Conservation (phyloP, 2,113 vertebrate genomes). For the Mugil cephalus region DNA sequence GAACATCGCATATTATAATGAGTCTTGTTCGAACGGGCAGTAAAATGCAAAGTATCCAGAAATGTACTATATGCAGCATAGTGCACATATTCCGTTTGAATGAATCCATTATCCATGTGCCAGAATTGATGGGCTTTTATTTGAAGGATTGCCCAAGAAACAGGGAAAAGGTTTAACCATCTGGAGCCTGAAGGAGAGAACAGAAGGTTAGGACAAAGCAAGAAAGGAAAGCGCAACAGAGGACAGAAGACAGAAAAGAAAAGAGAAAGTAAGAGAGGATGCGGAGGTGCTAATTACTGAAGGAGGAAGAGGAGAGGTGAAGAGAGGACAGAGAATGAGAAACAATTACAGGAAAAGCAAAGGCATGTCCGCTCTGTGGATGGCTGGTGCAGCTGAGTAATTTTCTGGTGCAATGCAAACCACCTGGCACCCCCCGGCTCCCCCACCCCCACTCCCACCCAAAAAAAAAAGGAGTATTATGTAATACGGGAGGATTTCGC, state of each 20-base stretch:
- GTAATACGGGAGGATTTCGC: constrained; percentile 40
- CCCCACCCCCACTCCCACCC: neutral
- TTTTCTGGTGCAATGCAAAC: constrained; percentile 54
- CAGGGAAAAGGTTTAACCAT: constrained; percentile 14
- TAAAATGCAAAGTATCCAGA: neutral
- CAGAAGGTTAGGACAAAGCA: constrained; percentile 23
- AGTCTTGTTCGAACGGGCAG: constrained; percentile 17
- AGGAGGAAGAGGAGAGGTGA: constrained; percentile 22
- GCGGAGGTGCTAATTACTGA: neutral
- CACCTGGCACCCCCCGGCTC: constrained; percentile 30
- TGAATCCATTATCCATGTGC: neutral
- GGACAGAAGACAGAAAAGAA: constrained; percentile 8
- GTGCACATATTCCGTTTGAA: neutral
- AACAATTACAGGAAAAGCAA: constrained; percentile 29
- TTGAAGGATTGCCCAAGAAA: constrained; percentile 4
- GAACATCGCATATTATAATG: constrained; percentile 7
- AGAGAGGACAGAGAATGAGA: constrained; percentile 31
- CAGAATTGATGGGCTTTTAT: neutral
- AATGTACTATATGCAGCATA: neutral
- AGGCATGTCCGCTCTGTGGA: constrained; percentile 28
- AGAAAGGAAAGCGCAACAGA: constrained; percentile 23
- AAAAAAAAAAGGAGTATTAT: constrained; percentile 33
- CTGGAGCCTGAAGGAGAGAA: constrained; percentile 11
- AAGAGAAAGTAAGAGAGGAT: too few species aligned
- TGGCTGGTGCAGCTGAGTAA: constrained; percentile 39